Percentiles rank a stretch among this genome's conserved stretches.
phyloP scores from a whole-genome alignment of 2,888 invertebrate species.

The Cheilosia vulpina region DNA sequence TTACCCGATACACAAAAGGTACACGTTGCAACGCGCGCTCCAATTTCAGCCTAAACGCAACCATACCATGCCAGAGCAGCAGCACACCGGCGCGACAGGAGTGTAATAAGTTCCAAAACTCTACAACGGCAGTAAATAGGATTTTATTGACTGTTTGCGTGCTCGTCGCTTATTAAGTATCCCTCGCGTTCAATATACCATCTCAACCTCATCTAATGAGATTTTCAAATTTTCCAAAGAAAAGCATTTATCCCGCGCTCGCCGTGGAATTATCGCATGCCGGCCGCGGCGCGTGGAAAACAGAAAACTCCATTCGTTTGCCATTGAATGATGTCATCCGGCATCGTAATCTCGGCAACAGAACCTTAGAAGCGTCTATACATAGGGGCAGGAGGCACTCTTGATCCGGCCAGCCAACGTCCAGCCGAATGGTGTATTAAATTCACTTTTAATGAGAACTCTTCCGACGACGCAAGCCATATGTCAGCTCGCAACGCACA shows the following conservation, averaged over 20 bases:
- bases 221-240: conserved; percentile 71
- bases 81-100: not conserved
- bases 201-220: conserved; percentile 63
- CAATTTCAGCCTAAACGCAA: conserved; percentile 20
- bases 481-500: conserved; percentile 40
- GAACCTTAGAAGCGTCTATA: conserved; percentile 15
- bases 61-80: conserved; percentile 1
- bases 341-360: conserved; percentile 9
- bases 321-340: conserved; percentile 72
- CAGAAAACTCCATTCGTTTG: conserved; percentile 37
- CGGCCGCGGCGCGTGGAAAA: conserved; percentile 9
- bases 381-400: conserved; percentile 9
- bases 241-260: conserved; percentile 62
- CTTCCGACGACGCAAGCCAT: conserved; percentile 69
- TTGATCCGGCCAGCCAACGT: conserved; percentile 23
- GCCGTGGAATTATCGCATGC: conserved; percentile 58
- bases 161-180: conserved; percentile 67
- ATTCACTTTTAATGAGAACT: conserved; percentile 73
- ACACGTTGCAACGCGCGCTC: conserved; percentile 20
- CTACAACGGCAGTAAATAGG: conserved; percentile 54
- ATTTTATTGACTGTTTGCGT: conserved; percentile 73
- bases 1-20: conserved; percentile 61
- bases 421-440: conserved; percentile 64
- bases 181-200: conserved; percentile 16
- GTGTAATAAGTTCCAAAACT: conserved; percentile 67